Evolutionary conservation across 2,113 vertebrate genomes (phyloP).

Genomic region (Otus sunia): DNA sequence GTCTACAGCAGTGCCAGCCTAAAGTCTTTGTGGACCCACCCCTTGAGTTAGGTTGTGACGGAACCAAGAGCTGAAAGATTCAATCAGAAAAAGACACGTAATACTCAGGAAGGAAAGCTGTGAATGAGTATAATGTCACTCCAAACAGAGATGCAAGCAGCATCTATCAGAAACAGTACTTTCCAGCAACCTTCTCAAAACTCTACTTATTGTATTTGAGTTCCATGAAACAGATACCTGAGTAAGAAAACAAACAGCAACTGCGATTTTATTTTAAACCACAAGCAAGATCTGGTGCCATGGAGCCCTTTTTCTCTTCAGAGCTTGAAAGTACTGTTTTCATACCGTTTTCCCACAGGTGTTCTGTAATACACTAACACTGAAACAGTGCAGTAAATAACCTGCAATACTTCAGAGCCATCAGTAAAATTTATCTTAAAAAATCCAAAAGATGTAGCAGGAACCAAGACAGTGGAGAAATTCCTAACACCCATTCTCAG

Average conservation of each 20-base stretch:
- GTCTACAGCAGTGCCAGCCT: neutral
- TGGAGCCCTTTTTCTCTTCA: neutral
- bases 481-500: neutral
- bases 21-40: neutral
- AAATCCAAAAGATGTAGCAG: neutral
- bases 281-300: neutral
- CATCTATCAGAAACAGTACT: neutral
- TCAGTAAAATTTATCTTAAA: neutral
- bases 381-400: neutral
- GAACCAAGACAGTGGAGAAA: neutral
- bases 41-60: fast-evolving
- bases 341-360: neutral
- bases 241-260: neutral
- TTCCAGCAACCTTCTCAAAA: neutral
- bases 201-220: neutral
- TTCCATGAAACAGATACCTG: neutral
- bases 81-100: neutral
- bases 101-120: neutral
- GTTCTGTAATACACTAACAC: neutral
- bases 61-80: neutral
- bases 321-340: neutral
- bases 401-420: neutral
- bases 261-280: neutral
- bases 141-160: neutral
- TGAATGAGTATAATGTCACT: neutral